These are phyloP conservation scores for Scolopax rusticola DNA, from an alignment of 2,797 vertebrate species.

Conservation along the genomic window DNA sequence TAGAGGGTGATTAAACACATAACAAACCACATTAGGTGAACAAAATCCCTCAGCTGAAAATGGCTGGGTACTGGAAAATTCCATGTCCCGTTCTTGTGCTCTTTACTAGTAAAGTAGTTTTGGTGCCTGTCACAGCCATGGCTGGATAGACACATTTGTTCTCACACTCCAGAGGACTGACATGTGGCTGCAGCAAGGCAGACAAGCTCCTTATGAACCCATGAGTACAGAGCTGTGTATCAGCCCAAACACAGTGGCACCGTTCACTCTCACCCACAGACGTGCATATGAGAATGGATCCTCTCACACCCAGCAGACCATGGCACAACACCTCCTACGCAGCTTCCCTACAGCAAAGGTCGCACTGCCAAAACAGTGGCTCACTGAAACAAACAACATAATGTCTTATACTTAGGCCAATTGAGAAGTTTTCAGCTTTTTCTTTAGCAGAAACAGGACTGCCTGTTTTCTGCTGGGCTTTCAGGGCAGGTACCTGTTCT, in stretches of 20 bases:
- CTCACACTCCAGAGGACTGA: neutral
- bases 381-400: neutral
- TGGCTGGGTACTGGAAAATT: neutral
- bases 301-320: neutral
- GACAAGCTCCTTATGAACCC: neutral
- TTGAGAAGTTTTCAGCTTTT: neutral
- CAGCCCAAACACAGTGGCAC: neutral
- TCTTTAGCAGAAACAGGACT: neutral
- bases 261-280: neutral
- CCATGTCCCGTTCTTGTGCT: neutral
- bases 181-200: neutral
- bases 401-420: neutral
- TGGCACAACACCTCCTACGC: neutral
- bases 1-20: neutral
- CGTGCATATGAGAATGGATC: rapidly evolving
- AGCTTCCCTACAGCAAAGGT: neutral
- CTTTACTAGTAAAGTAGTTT: neutral
- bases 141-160: neutral
- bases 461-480: neutral
- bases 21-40: neutral
- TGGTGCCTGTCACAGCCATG: neutral
- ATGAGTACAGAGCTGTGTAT: neutral
- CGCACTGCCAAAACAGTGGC: neutral
- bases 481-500: neutral
- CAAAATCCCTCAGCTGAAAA: neutral